These are phyloP conservation scores for Tinamus guttatus DNA, from an alignment of 2,113 vertebrate species.

Conservation along the genomic window DNA sequence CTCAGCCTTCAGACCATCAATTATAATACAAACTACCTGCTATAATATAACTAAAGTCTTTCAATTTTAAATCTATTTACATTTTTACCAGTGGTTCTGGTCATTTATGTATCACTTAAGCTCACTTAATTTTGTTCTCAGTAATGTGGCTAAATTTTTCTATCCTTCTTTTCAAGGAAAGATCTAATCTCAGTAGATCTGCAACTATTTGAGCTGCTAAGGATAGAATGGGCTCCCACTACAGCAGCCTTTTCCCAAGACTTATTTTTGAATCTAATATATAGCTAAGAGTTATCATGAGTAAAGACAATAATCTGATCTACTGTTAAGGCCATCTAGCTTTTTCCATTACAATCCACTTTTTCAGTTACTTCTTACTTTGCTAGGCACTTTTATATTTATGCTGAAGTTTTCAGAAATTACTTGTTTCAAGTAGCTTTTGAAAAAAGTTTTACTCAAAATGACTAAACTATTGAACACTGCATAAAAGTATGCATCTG, in stretches of 20 bases:
- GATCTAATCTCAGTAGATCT: neutral
- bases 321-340: neutral
- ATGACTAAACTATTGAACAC: neutral
- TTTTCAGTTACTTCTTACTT: neutral
- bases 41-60: neutral
- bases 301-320: neutral
- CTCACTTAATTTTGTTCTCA: neutral
- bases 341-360: neutral
- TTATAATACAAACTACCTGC: too few species aligned
- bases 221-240: neutral
- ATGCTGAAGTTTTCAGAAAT: neutral
- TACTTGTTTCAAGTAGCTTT: neutral
- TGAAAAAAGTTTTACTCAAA: neutral
- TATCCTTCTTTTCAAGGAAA: neutral
- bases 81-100: neutral
- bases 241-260: neutral
- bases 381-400: neutral
- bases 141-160: neutral
- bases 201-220: neutral
- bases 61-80: neutral
- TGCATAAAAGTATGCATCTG: neutral
- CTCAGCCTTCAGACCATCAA: too few species aligned
- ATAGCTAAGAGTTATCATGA: too few species aligned
- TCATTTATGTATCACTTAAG: neutral
- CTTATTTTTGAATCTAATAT: fast-evolving